Base-by-base conservation (phyloP, 2,888 invertebrate genomes). In the Habrosyne pyritoides region DNA sequence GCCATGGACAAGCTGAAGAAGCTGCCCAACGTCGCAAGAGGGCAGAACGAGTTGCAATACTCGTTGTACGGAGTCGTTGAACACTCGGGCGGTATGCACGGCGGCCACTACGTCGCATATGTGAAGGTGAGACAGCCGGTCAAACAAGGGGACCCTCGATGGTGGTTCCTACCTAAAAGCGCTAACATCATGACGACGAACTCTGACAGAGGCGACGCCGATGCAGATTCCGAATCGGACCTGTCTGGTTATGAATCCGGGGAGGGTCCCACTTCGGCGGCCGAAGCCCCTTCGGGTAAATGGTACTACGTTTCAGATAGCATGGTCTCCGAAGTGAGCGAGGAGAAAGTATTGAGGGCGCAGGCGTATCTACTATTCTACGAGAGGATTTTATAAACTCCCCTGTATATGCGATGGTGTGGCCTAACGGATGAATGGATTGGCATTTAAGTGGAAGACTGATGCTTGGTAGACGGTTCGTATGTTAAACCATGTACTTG, bases 291-390 rank as follows among this genome's bases (percentile, higher is more conserved):
- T 5, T 94, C 96, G 0, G 97, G 97, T 10, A 95, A 95, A 75
- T 99, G 99, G 99, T 99, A 96, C 91, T 96, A 96, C 81, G 96
- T 98, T 52, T 98, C 98, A 56, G 99, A 99, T 90, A 96, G 96
- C 57, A 94, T 96, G 77, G 98, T 99, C 0, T 94, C 94, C 42
- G 96, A 97, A 82, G 96, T 97, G 22, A 93, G 94, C 56, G 97
- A 98, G 84, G 94, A 95, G 2, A 94, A 94, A 64, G 99, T 99
- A 57, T 93, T 98, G 49, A 93, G 94, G 69, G 96, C 96, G 59
- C 98, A 99, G 87, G 99, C 99, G 14, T 99, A 99, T 89, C 93
- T 99, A 53, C 94, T 99, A 42, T 99, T 99, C 91, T 99, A 99
- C 87, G 99, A 99, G 88, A 94, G 99, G 85, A 96, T 99, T 84